Conservation (phyloP, 2,113 vertebrate species). For the Gasterosteus nipponicus region DNA sequence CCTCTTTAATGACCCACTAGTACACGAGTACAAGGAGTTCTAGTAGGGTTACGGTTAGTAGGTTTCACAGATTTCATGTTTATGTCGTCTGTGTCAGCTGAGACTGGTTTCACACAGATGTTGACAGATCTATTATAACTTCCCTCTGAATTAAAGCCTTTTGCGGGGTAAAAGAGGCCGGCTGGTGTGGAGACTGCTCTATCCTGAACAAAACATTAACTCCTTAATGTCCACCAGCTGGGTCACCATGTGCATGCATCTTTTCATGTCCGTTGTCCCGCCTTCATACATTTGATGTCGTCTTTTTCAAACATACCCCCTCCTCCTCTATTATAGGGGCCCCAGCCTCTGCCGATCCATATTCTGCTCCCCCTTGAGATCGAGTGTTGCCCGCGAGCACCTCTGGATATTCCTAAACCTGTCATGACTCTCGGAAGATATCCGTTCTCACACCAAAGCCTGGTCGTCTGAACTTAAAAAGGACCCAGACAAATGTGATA, state of each 20-base stretch:
- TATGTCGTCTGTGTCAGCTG: neutral
- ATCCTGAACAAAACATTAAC: neutral
- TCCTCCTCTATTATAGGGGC: neutral
- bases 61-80: neutral
- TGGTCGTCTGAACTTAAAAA: slow-evolving; percentile 18
- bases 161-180: neutral
- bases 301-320: neutral
- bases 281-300: neutral
- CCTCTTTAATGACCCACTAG: neutral
- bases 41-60: no score
- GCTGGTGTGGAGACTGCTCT: neutral
- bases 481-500: slow-evolving; percentile 41
- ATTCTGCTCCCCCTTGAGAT: neutral
- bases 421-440: slow-evolving; percentile 42
- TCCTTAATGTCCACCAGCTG: neutral
- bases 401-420: slow-evolving; percentile 43
- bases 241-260: neutral
- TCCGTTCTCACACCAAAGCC: slow-evolving; percentile 46
- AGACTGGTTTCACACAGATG: neutral
- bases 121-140: neutral
- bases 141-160: neutral
- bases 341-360: neutral
- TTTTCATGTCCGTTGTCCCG: neutral
- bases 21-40: neutral
- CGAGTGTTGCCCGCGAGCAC: slow-evolving; percentile 3